Evolutionary conservation across 1,140 invertebrate species (phyloP), one percentile per base, ranked within the genome.

Genomic region (Cryptotermes secundus): DNA sequence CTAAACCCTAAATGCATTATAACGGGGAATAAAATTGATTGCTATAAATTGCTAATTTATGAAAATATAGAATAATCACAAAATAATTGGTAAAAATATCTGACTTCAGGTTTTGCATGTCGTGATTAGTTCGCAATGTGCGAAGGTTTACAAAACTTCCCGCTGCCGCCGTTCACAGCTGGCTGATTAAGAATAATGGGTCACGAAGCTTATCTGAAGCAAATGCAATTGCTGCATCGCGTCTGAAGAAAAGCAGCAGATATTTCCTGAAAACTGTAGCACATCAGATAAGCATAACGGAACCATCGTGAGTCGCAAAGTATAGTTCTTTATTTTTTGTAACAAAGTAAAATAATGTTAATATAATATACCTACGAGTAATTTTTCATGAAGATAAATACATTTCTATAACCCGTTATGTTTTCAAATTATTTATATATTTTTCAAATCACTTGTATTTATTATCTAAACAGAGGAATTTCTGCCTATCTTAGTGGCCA

Each of bases 171-270:
- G 59, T 72, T 72, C 59, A 72, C 59, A 72, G 59, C 26, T 72
- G 59, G 59, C 31, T 72, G 59, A 72, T 72, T 72, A 31, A 72
- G 59, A 72, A 72, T 72, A 72, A 72, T 31, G 59, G 59, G 59
- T 72, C 59, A 72, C n/a, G 59, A 72, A 72, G 14, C 26, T 7
- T 26, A 31, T 72, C 59, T 72, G 59, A 72, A 72, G 59, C 59
- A 72, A 72, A 72, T 72, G 59, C 31, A 72, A 72, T 72, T 72
- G n/a, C 59, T 10, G 59, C 59, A 72, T n/a, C 9, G 59, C 59
- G 59, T 26, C 59, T 72, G 59, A 72, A 31, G 3, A 72, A 31
- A 72, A 31, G n/a, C 59, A 3, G n/a, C 59, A 72, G 59, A 31
- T 72, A 72, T 72, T 3, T 72, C 59, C 59, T 72, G 26, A 72